Conservation (phyloP, 2,888 invertebrate genomes). For the Ichneumoninae sp. region DNA sequence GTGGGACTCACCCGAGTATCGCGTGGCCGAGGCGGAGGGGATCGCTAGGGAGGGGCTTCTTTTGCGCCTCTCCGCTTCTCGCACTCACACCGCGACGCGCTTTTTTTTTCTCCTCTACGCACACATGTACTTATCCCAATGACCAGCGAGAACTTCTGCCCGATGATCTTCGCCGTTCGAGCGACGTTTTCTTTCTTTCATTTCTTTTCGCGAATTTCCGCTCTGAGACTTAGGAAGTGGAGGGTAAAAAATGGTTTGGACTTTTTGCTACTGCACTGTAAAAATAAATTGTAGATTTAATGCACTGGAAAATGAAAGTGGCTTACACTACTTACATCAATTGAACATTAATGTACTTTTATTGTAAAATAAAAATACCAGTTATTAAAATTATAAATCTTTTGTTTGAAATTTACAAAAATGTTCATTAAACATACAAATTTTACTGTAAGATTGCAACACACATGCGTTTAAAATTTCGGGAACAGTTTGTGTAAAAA, state of each 20-base stretch:
- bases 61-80: slow-evolving; percentile 48
- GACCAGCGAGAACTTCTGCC: background rate
- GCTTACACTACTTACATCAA: no score
- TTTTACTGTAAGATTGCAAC: no score
- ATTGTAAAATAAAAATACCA: no score
- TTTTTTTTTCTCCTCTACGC: slow-evolving; percentile 15
- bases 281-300: no score
- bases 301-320: no score
- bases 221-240: background rate
- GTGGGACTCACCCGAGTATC: slow-evolving; percentile 67
- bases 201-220: no score
- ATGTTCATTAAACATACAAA: no score
- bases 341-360: no score
- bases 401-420: no score
- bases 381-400: no score
- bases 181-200: background rate
- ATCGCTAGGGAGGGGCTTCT: slow-evolving; percentile 77
- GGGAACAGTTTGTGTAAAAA: no score
- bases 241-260: background rate
- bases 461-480: no score
- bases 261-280: background rate
- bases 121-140: slow-evolving; percentile 17
- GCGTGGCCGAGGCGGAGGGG: slow-evolving; percentile 69
- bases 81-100: slow-evolving; percentile 13
- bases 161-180: background rate